These are phyloP conservation scores for Cordilura impudica DNA, from an alignment of 2,888 invertebrate species.

Conservation along the genomic window DNA sequence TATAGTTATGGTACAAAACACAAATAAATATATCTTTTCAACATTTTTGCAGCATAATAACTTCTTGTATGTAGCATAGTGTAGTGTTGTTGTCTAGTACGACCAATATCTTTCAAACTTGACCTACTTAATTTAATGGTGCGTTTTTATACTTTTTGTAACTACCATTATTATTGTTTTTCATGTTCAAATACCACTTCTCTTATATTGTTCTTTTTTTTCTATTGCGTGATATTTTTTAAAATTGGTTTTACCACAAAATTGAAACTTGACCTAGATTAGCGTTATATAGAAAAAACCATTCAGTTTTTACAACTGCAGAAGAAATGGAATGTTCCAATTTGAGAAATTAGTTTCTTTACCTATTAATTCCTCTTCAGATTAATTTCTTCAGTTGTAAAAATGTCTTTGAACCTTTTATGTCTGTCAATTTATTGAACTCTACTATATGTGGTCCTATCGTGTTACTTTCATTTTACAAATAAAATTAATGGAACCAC, in stretches of 20 bases:
- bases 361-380: not conserved
- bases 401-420: not conserved
- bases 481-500: not conserved
- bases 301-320: constrained; percentile 1
- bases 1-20: not conserved
- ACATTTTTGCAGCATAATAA: not conserved
- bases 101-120: constrained; percentile 14
- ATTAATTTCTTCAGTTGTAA: not conserved
- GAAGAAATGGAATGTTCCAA: not conserved
- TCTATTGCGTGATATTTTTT: constrained; percentile 18
- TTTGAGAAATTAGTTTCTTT: too few relatives aligned
- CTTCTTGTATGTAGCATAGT: not conserved
- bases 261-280: not conserved
- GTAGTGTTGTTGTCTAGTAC: too few relatives aligned
- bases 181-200: not conserved
- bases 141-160: not conserved
- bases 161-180: constrained; percentile 7
- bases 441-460: too few relatives aligned
- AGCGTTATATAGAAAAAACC: not conserved
- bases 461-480: not conserved
- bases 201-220: not conserved
- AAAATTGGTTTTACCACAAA: not conserved
- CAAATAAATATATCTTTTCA: not conserved
- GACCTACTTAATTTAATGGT: constrained; percentile 6
- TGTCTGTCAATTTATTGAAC: not conserved